These are phyloP conservation scores for Aromia moschata DNA, from an alignment of 2,888 invertebrate genomes.

Conservation along the genomic window DNA sequence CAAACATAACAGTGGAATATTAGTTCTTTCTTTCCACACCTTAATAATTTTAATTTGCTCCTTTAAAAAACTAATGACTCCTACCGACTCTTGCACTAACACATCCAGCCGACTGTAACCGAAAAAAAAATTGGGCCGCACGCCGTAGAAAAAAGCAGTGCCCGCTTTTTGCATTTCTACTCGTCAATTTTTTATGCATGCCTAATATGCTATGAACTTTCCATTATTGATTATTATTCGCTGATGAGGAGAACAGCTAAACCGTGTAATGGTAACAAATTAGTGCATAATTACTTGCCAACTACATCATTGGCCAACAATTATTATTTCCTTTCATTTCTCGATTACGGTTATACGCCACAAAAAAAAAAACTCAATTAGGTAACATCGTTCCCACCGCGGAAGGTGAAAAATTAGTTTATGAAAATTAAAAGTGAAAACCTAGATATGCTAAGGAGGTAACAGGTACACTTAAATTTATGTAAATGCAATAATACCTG, in stretches of 20 bases:
- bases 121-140: neutral
- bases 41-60: too few relatives aligned
- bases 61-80: too few relatives aligned
- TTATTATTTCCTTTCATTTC: constrained; percentile 15
- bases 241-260: neutral
- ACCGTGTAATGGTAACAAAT: constrained; percentile 2
- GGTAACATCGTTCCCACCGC: constrained; percentile 5
- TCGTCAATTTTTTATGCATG: neutral
- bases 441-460: neutral
- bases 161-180: neutral
- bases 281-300: constrained; percentile 7
- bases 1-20: too few relatives aligned
- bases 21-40: too few relatives aligned
- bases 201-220: neutral
- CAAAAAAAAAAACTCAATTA: constrained; percentile 12
- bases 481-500: too few relatives aligned
- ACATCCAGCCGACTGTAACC: too few relatives aligned
- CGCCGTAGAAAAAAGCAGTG: neutral
- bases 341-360: constrained; percentile 1
- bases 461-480: neutral
- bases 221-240: constrained; percentile 8
- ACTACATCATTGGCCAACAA: constrained; percentile 14
- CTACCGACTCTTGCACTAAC: too few relatives aligned
- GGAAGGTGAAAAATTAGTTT: constrained; percentile 2
- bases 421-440: constrained; percentile 10